Base-by-base conservation (phyloP, 2,113 vertebrate genomes). In the Microcebus lehilahytsara region DNA sequence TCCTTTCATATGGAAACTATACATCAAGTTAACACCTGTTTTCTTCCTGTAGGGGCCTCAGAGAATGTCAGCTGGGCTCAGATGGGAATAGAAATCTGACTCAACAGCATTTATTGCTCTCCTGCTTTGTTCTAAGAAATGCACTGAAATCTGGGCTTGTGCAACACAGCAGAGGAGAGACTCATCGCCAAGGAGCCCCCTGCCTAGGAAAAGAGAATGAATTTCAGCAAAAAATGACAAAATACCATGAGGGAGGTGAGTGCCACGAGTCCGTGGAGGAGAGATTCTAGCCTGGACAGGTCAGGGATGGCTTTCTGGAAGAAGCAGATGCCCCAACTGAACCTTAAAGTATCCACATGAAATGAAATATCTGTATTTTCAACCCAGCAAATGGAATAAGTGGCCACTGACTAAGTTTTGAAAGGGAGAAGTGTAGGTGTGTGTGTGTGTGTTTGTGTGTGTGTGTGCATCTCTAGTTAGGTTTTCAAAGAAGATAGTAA, bases 201-300 rank as follows among this genome's bases (percentile, higher is more conserved):
- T 12, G 0, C 49, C 37, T 37, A n/a, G 9, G 37, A 30, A 32
- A 32, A 91, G 49, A 94, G 56, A 69, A 3, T 0, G 1, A 23
- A 60, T 49, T 37, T 83, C 78, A 85, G 46, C 60, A 9, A 8
- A 17, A 27, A 17, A 1, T 42, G 22, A 32, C 1, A 8, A 51
- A 72, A 22, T 22, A 25, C n/a, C 42, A 17, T 13, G 10, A 56
- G 22, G 66, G 11, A 69, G 37, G n/a, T 69, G 13, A 88, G 49
- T 78, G 37, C 32, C n/a, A 1, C 0, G 5, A 66, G 37, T 27
- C 66, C 14, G 5, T 30, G 40, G 51, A 67, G 85, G 49, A 74
- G 25, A 13, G 1, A 6, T 22, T n/a, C 5, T 6, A n/a, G 17
- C 17, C 34, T 8, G 19, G 2, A 8, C 11, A 22, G 42, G 51